Percentiles rank a stretch among this genome's conserved stretches.
Conservation (phyloP, 2,888 invertebrate species). For the Thereva unica region DNA sequence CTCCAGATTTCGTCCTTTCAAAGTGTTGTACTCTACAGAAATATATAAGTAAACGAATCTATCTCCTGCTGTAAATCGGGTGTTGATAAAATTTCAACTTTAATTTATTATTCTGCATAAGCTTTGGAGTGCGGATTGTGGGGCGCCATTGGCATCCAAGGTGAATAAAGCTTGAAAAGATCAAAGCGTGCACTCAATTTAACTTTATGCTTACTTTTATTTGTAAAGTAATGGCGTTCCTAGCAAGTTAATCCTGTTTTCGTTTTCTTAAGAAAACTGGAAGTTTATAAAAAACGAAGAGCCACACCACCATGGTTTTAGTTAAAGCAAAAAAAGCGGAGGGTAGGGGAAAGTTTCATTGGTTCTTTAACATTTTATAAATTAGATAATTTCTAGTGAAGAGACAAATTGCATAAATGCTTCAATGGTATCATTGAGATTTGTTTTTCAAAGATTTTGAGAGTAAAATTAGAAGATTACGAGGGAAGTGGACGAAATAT, state of each 20-base stretch:
- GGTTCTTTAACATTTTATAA: no score
- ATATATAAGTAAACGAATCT: background rate
- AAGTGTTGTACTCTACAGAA: background rate
- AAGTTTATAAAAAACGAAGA: no score
- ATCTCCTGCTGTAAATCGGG: conserved; percentile 5
- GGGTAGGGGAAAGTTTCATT: no score
- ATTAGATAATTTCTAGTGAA: no score
- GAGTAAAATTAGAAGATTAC: no score
- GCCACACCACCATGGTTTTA: no score
- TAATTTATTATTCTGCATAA: conserved; percentile 35
- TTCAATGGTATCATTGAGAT: no score
- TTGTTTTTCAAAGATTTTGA: no score
- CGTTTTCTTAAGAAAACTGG: no score
- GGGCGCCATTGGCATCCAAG: conserved; percentile 22
- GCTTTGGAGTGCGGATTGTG: conserved; percentile 22
- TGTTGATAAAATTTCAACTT: conserved; percentile 34
- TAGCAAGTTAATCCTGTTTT: conserved; percentile 18
- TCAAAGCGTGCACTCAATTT: conserved; percentile 47
- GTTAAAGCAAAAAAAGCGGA: no score
- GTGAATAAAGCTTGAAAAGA: conserved; percentile 42
- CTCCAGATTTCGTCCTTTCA: background rate
- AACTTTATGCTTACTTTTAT: conserved; percentile 45
- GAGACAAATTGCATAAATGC: no score
- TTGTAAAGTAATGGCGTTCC: conserved; percentile 32
- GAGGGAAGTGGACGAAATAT: no score